Conservation (phyloP, 2,888 invertebrate genomes). For the Sipha maydis region DNA sequence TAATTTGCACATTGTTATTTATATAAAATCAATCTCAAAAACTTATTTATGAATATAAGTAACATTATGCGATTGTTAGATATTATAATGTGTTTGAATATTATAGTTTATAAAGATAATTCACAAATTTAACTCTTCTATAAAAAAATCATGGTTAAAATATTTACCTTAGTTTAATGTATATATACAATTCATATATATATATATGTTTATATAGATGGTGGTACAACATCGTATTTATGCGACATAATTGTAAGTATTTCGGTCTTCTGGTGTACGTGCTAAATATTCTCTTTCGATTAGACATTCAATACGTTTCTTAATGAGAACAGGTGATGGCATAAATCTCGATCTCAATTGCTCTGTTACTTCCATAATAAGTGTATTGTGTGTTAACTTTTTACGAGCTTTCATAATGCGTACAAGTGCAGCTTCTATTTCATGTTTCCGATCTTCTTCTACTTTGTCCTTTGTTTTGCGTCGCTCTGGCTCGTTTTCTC, state of each 20-base stretch:
- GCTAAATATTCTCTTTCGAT: constrained; percentile 99
- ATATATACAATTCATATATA: constrained; percentile 11
- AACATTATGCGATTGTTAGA: background rate
- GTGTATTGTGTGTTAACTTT: constrained; percentile 91
- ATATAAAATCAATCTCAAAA: background rate
- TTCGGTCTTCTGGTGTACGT: constrained; percentile 93
- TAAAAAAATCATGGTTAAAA: background rate
- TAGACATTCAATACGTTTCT: constrained; percentile 98
- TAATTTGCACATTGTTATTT: background rate
- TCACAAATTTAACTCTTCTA: background rate
- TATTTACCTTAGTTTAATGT: constrained; percentile 48
- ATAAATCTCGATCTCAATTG: constrained; percentile 96
- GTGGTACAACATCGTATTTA: constrained; percentile 17
- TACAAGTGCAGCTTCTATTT: constrained; percentile 99
- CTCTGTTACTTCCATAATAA: constrained; percentile 97
- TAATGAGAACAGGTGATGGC: constrained; percentile 97
- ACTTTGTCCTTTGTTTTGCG: constrained; percentile 97
- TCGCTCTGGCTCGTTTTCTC: constrained; percentile 98
- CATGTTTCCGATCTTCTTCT: constrained; percentile 98
- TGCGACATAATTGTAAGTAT: constrained; percentile 59
- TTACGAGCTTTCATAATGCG: constrained; percentile 99
- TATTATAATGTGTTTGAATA: background rate
- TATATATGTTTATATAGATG: constrained; percentile 26
- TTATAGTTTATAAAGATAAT: background rate
- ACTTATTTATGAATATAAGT: background rate